phyloP scores from a whole-genome alignment of 2,888 invertebrate genomes.

The Brachyptera risi region DNA sequence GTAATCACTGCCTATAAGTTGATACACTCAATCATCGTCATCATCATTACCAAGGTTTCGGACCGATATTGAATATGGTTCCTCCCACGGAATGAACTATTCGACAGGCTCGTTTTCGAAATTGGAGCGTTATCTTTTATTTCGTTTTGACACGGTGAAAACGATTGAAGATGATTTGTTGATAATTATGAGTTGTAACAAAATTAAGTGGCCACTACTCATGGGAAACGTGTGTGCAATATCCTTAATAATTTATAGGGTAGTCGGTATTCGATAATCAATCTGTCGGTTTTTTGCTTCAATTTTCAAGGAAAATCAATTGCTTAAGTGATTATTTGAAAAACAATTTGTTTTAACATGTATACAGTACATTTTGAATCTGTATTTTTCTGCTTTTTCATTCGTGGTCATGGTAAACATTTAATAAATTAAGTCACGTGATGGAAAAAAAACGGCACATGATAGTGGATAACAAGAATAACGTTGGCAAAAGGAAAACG shows the following conservation, averaged over 20 bases:
- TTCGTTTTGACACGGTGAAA: not conserved
- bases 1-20: constrained; percentile 14
- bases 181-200: not conserved
- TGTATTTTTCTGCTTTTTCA: no score
- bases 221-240: not conserved
- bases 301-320: not conserved
- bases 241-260: not conserved
- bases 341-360: not conserved
- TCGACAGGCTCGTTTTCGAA: no score
- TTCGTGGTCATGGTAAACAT: not conserved
- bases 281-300: not conserved
- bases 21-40: constrained; percentile 15
- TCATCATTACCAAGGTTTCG: constrained; percentile 14
- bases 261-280: not conserved
- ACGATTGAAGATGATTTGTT: not conserved
- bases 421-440: no score
- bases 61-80: not conserved
- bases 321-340: no score
- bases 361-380: not conserved
- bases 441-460: no score
- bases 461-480: no score
- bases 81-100: not conserved
- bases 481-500: no score
- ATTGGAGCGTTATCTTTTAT: not conserved
- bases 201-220: not conserved